Conservation (phyloP, 2,888 invertebrate species). For the Harpagoxenus sublaevis region DNA sequence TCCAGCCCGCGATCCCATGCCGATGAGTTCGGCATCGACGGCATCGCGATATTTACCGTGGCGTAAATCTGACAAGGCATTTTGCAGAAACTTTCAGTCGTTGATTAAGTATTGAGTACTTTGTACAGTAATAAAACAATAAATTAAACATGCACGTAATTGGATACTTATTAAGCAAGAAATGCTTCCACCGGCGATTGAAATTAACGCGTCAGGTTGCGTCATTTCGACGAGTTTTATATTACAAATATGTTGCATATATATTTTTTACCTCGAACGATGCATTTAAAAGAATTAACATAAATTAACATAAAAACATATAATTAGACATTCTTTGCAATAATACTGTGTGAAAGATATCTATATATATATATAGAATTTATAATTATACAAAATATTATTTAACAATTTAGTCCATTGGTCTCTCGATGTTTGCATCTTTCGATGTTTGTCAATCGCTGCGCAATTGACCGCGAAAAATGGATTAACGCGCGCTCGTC, state of each 20-base stretch:
- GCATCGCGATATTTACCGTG: neutral
- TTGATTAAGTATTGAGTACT: neutral
- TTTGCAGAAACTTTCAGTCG: neutral
- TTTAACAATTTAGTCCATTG: neutral
- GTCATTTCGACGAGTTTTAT: neutral
- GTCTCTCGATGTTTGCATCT: neutral
- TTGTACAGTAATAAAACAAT: neutral
- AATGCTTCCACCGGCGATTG: neutral
- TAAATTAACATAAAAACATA: neutral
- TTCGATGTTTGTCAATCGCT: conserved; percentile 14
- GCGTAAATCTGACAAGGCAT: conserved; percentile 11
- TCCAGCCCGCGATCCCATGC: neutral
- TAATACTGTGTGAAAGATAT: neutral
- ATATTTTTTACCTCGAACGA: neutral
- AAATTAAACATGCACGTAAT: neutral
- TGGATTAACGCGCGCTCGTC: conserved; percentile 17
- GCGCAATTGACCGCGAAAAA: conserved; percentile 6
- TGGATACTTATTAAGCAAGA: neutral
- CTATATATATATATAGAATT: neutral
- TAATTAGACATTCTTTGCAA: neutral
- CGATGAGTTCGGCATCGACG: neutral
- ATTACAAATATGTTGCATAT: neutral
- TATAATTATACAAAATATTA: neutral
- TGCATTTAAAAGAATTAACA: neutral
- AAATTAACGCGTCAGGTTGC: neutral